Percentiles rank a stretch among this genome's conserved stretches.
These are phyloP conservation scores for Machimus atricapillus DNA, from an alignment of 2,888 invertebrate genomes.

Conservation along the genomic window DNA sequence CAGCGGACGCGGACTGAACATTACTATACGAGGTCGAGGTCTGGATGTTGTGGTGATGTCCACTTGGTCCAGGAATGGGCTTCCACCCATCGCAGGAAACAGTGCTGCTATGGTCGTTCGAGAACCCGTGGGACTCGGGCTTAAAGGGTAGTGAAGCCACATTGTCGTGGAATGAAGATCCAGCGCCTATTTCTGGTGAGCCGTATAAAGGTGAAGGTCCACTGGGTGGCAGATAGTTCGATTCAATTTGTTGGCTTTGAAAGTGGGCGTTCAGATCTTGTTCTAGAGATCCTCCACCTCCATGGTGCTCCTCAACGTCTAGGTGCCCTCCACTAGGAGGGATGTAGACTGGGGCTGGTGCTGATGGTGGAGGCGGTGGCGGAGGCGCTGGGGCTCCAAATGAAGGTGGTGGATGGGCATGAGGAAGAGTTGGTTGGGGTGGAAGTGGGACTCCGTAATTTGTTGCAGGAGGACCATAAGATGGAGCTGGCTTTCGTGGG, in stretches of 20 bases:
- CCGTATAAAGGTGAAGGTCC: conserved; percentile 1
- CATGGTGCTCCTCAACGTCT: background rate
- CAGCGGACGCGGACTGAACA: conserved; percentile 46
- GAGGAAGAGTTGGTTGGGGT: conserved; percentile 59
- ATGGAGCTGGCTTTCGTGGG: conserved; percentile 55
- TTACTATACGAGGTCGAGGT: background rate
- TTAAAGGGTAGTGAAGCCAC: conserved; percentile 54
- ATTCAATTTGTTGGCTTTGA: background rate
- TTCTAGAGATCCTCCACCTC: background rate
- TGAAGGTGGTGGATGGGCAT: conserved; percentile 56
- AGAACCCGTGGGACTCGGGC: conserved; percentile 55
- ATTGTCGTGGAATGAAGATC: conserved; percentile 12
- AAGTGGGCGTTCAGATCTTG: background rate
- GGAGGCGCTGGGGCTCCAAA: conserved; percentile 50
- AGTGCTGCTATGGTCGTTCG: conserved; percentile 45
- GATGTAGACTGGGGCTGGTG: background rate
- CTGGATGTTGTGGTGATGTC: conserved; percentile 54
- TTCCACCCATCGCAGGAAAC: conserved; percentile 82
- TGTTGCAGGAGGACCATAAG: conserved; percentile 51
- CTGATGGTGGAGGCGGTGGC: conserved; percentile 53
- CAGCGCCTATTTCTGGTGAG: conserved; percentile 51
- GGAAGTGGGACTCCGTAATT: conserved; percentile 49
- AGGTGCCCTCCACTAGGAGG: background rate
- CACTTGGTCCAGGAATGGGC: conserved; percentile 76
- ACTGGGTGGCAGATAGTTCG: conserved; percentile 1